Evolutionary conservation across 2,113 vertebrate genomes (phyloP), one percentile per base, ranked within the genome.

Genomic region (Macquaria ambigua): DNA sequence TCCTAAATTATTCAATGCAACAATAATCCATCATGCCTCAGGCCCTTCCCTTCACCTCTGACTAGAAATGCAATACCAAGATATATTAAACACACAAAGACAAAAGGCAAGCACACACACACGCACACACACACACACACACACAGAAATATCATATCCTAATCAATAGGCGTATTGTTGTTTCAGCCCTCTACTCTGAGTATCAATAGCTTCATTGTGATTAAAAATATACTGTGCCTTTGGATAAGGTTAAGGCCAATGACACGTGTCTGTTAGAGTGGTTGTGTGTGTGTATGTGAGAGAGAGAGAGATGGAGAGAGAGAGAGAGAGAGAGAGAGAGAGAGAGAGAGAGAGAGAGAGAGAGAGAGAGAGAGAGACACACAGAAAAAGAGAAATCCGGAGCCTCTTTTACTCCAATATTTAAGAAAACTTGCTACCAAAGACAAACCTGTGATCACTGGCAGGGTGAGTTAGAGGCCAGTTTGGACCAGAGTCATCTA

Each of bases 141-240:
- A 72, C 83, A 79, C 77, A 69, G 10, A 39, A 15, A 86, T 62
- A 86, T 28, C 59, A 80, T 70, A 74, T 83, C 79, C 83, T 79
- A 61, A 91, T 95, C 93, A 86, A 95, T 93, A 92, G 25, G 3
- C 66, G 62, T 89, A 71, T 79, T 92, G 88, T 90, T 91, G 94
- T 93, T 94, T 94, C 87, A 87, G 82, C 84, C 68, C 70, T 76
- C 81, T 69, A 43, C 63, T 87, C 58, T 43, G 10, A 34, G 78
- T 86, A 91, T 92, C 85, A 86, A 81, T 84, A 66, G 78, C 28
- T 79, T 59, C n/a, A 5, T 70, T 90, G 92, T 87, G 88, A 94
- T 94, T 92, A 84, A 90, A 94, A 94, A 93, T 81, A 93, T 80
- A 50, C 56, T 62, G 41, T 81, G 74, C 86, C 91, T 94, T 85